Evolutionary conservation across 2,797 vertebrate species (phyloP), one percentile per base, ranked within the genome.

Genomic region (Anisognathus igniventris): DNA sequence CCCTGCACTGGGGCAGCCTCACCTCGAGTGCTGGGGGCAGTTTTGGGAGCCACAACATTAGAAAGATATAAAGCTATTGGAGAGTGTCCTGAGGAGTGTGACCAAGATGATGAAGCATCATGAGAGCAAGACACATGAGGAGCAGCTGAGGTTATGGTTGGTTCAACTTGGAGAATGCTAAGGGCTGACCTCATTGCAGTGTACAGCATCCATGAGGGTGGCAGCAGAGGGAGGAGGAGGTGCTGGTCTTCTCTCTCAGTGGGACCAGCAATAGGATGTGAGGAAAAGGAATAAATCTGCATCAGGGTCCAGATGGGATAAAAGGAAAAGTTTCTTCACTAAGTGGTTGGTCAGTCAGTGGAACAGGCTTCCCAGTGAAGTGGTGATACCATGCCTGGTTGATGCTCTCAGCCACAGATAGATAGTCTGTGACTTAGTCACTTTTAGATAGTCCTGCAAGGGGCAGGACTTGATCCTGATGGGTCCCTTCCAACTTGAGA

Each of bases 1-100:
- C 54, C 54, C 22, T 67, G 40, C 3, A 0, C 40, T 67, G 54
- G 19, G 16, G 13, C 0, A 0, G 27, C 40, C 35, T 81, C 35
- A 33, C 8, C 9, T 62, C 0, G 0, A 62, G 23, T 18, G 3
- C 27, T 75, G 42, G 11, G 1, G 3, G 9, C 7, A n/a, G 4
- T 2, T 70, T 28, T 22, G 37, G 17, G 28, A 2, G 1, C 14
- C 28, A 50, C 9, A 57, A 14, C 3, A 30, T 18, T 33, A 39
- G 25, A 17, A 40, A 40, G 23, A 19, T 30, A 7, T 7, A 62
- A 89, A 62, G 12, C 4, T 44, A 9, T 31, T 44, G 15, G 53
- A 47, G 14, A 37, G 12, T 30, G 20, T 64, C 28, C 64, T 19
- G 10, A 64, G 24, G 24, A 64, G 30, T 4, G 20, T 88, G 70